A percentile compares a stretch with the other conserved stretches of the same genome.
Evolutionary conservation across 2,797 vertebrate genomes (phyloP).

Genomic region (Lerista edwardsae): DNA sequence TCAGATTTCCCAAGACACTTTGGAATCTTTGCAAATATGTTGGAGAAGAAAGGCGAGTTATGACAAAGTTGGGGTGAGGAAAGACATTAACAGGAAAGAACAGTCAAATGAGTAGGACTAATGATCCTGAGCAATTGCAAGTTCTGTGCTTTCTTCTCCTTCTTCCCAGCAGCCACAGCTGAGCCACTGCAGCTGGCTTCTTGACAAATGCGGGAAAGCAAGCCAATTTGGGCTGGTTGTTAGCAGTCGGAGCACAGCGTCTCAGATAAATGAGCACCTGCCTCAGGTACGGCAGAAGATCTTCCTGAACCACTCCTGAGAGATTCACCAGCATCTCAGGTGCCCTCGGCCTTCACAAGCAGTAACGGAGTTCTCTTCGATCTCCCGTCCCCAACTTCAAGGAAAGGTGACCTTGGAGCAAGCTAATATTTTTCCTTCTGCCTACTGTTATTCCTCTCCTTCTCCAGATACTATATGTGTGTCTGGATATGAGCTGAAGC

Average conservation of each 20-base stretch:
- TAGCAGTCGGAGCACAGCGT: constrained; percentile 82
- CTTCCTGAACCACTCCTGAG: constrained; percentile 82
- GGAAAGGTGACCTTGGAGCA: constrained; percentile 87
- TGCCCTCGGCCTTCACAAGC: constrained; percentile 75
- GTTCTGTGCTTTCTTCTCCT: constrained; percentile 76
- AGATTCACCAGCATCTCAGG: constrained; percentile 77
- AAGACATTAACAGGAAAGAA: constrained; percentile 23
- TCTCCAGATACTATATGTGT: not conserved
- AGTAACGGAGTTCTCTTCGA: constrained; percentile 72
- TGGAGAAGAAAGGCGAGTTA: constrained; percentile 56
- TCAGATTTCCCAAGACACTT: constrained; percentile 42
- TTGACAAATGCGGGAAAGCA: constrained; percentile 94
- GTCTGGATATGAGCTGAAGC: too few species aligned
- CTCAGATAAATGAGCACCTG: constrained; percentile 87
- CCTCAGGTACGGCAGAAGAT: constrained; percentile 88
- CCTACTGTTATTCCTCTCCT: not conserved
- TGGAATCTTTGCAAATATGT: constrained; percentile 56
- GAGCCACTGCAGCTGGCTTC: constrained; percentile 87
- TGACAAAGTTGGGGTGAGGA: constrained; percentile 37
- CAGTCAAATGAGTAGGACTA: constrained; percentile 83
- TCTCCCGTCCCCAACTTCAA: constrained; percentile 74
- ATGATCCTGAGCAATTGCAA: constrained; percentile 86
- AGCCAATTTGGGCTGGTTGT: constrained; percentile 93
- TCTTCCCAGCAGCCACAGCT: constrained; percentile 83
- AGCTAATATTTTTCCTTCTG: constrained; percentile 38